A percentile compares a stretch with the other conserved stretches of the same genome.
Evolutionary conservation across 2,888 invertebrate species (phyloP).

Genomic region (Crepidodera aurea): DNA sequence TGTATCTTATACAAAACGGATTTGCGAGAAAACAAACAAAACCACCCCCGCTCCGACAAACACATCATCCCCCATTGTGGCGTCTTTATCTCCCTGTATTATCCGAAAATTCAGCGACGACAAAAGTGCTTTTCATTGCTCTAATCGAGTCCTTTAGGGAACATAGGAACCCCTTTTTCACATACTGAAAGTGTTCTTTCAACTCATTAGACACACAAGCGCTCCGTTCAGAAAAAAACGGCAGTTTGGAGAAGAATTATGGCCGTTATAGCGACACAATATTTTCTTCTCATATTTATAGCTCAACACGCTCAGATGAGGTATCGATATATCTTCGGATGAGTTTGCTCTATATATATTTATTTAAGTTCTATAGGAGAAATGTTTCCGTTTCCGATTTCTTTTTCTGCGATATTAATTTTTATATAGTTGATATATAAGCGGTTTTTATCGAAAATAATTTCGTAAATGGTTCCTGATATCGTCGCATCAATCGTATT

Average conservation of each 20-base stretch:
- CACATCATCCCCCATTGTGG: constrained; percentile 12
- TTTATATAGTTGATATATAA: no score
- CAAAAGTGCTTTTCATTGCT: constrained; percentile 23
- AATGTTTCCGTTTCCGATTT: constrained; percentile 1
- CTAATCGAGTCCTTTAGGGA: no score
- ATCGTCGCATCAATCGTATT: no score
- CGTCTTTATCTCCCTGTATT: constrained; percentile 18
- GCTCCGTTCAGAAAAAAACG: constrained; percentile 34
- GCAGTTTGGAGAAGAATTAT: constrained; percentile 38
- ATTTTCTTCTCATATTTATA: constrained; percentile 35
- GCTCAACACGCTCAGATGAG: constrained; percentile 19
- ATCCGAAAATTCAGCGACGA: constrained; percentile 18
- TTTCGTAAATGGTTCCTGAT: no score
- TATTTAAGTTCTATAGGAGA: not conserved
- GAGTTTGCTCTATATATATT: no score
- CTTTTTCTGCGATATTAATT: not conserved
- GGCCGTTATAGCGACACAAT: constrained; percentile 34
- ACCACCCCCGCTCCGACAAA: not conserved
- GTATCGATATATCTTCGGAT: constrained; percentile 33
- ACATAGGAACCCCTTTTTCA: constrained; percentile 12
- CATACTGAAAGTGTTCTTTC: constrained; percentile 23
- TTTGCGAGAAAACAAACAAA: no score
- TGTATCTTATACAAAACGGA: no score
- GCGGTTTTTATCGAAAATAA: no score
- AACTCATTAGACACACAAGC: constrained; percentile 37